Conservation (phyloP, 2,797 vertebrate species). For the Chelmon rostratus region DNA sequence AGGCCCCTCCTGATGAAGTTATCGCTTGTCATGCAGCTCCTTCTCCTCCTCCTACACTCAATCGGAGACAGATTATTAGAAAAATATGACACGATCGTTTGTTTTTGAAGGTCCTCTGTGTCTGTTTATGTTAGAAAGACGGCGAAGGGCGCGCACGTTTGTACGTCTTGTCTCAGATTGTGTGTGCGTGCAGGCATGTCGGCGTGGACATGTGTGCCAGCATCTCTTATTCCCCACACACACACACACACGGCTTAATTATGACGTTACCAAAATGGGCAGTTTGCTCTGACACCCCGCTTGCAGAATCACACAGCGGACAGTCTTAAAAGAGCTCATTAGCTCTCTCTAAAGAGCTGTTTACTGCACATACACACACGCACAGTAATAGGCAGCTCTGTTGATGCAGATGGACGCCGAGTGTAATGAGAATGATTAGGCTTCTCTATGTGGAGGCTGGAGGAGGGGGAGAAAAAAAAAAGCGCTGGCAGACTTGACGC, state of each 20-base stretch:
- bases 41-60: constrained; percentile 28
- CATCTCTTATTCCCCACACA: constrained; percentile 32
- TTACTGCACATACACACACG: constrained; percentile 92
- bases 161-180: constrained; percentile 20
- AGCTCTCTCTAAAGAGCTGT: constrained; percentile 96
- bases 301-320: constrained; percentile 93
- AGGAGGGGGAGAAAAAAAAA: constrained; percentile 20
- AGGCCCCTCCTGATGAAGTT: constrained; percentile 76
- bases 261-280: constrained; percentile 96
- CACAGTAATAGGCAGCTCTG: constrained; percentile 94
- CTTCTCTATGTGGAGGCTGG: constrained; percentile 71
- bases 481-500: constrained; percentile 54
- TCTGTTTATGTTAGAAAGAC: constrained; percentile 59
- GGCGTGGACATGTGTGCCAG: constrained; percentile 10
- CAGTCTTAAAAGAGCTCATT: constrained; percentile 98
- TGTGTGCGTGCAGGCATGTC: constrained; percentile 3
- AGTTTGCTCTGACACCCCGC: constrained; percentile 93
- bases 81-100: constrained; percentile 41
- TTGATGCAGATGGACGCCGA: constrained; percentile 95
- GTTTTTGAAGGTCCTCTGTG: constrained; percentile 51
- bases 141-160: constrained; percentile 28
- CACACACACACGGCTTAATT: constrained; percentile 87
- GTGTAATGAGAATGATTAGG: constrained; percentile 99
- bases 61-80: constrained; percentile 11
- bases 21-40: constrained; percentile 61